Evolutionary conservation across 2,888 invertebrate genomes (phyloP), one percentile per base, ranked within the genome.

Genomic region (Entomobrya multifasciata): DNA sequence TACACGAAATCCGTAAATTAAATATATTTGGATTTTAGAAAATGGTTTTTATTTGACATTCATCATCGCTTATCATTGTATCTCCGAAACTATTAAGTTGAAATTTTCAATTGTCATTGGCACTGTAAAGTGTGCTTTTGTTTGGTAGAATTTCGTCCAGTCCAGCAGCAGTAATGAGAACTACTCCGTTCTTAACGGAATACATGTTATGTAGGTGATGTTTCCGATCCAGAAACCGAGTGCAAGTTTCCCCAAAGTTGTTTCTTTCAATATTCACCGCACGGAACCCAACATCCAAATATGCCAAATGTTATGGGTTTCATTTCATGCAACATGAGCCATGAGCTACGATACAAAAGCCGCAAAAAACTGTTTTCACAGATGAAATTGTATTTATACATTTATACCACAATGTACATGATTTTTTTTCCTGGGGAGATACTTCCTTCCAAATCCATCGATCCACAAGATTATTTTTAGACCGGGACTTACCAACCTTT

Each of bases 401-500:
- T 36, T 76, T 52, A 27, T 20, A 49, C 72, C 13, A 17, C 36
- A 17, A 25, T 49, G 25, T 72, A 17, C 47, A 55, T 27, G 41
- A 76, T 17, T 76, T 17, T 52, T 76, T 76, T 76, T 76, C 55
- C 55, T 15, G 30, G 25, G 27, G 65, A 67, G 47, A 65, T n/a
- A 36, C 41, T 70, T 82, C 72, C 72, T 30, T 76, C 15, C 55
- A 76, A 52, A 82, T 77, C 78, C 57, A 85, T 85, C 85, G 78
- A 85, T 85, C 85, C 70, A 47, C 47, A 13, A 77, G 72, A 57
- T 78, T 85, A 85, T 85, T 85, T 85, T 78, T 85, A 85, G 85
- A 85, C 27, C 25, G 55, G 67, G 55, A 67, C 52, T n/a, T 65
- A 17, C 30, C 47, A 70, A 10, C 49, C 27, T n/a, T n/a, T n/a